Conservation (phyloP, 2,888 invertebrate genomes). For the Dinocampus coccinellae region DNA sequence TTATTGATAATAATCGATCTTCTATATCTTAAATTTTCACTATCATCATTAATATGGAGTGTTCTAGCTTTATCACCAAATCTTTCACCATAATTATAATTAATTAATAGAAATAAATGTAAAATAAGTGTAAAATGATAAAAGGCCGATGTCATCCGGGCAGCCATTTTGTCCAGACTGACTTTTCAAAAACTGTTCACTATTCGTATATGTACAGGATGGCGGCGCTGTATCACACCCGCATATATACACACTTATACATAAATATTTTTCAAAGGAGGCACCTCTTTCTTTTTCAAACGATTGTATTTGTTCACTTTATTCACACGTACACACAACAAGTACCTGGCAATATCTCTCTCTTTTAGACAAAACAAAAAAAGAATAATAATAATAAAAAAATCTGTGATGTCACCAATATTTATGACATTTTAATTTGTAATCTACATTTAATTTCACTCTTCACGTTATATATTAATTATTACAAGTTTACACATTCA, state of each 20-base stretch:
- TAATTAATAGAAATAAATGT: slow-evolving; percentile 54
- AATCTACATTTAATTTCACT: too few relatives aligned
- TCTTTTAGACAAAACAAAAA: too few relatives aligned
- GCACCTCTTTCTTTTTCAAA: too few relatives aligned
- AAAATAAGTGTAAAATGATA: slow-evolving; percentile 56
- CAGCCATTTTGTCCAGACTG: slow-evolving; percentile 68
- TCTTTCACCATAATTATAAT: slow-evolving; percentile 54
- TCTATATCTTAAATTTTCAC: slow-evolving; percentile 34
- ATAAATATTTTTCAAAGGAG: not conserved
- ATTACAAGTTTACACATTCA: too few relatives aligned
- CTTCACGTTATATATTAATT: too few relatives aligned
- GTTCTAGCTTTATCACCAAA: slow-evolving; percentile 54
- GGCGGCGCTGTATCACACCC: slow-evolving; percentile 15
- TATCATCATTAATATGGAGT: slow-evolving; percentile 50
- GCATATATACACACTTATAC: not conserved
- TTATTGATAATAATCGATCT: slow-evolving; percentile 52
- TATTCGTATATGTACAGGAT: slow-evolving; percentile 27
- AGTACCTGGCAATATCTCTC: too few relatives aligned
- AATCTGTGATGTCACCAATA: too few relatives aligned
- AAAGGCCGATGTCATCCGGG: slow-evolving; percentile 59
- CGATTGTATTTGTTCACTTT: too few relatives aligned
- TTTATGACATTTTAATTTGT: too few relatives aligned
- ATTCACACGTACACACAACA: too few relatives aligned
- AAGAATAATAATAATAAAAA: too few relatives aligned
- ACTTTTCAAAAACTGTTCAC: slow-evolving; percentile 46